Conservation (phyloP, 2,113 vertebrate genomes). For the Edolisoma coerulescens region DNA sequence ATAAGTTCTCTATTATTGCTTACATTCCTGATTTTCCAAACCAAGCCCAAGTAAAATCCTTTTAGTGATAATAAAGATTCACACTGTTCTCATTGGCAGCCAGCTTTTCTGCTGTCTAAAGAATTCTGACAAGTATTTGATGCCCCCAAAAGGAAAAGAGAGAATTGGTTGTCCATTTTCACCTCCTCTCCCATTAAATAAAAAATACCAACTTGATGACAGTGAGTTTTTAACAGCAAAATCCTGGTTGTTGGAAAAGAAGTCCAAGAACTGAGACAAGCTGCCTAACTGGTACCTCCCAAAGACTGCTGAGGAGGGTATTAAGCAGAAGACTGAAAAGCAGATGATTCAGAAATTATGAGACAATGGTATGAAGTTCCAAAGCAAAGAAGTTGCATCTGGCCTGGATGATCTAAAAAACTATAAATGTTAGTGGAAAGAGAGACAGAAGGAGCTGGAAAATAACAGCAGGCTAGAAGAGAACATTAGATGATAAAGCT, state of each 20-base stretch:
- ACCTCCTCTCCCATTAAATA: not conserved
- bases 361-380: not conserved
- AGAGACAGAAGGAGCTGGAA: not conserved
- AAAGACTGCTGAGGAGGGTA: not conserved
- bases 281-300: not conserved
- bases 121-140: not conserved
- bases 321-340: not conserved
- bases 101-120: not conserved
- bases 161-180: not conserved
- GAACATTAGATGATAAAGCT: not conserved
- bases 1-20: not conserved
- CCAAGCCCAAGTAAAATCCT: not conserved
- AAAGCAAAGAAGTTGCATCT: not conserved
- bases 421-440: not conserved
- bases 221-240: not conserved
- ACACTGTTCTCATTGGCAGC: not conserved
- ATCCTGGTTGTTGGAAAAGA: not conserved
- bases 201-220: not conserved
- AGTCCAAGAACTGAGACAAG: not conserved
- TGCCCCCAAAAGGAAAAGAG: not conserved
- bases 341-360: not conserved
- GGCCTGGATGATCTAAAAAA: not conserved
- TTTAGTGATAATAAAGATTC: not conserved
- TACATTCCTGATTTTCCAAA: not conserved
- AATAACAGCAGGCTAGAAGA: not conserved